phyloP scores from a whole-genome alignment of 2,113 vertebrate species.

The Panthera tigris region DNA sequence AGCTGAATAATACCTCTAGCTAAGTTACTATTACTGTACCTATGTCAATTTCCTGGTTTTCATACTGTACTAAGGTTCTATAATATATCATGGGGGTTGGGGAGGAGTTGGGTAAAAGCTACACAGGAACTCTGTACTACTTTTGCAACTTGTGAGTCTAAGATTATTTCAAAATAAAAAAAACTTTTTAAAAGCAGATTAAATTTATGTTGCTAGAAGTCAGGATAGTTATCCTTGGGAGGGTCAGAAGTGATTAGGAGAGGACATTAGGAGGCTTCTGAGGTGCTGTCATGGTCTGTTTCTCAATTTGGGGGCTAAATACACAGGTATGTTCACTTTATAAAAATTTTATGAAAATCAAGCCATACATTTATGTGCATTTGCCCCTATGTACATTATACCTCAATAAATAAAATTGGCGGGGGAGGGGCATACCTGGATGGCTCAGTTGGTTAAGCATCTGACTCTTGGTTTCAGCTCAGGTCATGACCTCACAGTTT shows the following conservation, averaged over 20 bases:
- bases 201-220: not conserved
- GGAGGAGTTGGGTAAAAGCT: not conserved
- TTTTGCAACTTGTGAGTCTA: not conserved
- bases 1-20: not conserved
- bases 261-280: not conserved
- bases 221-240: not conserved
- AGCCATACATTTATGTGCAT: not conserved
- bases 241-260: not conserved
- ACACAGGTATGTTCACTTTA: not conserved
- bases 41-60: not conserved
- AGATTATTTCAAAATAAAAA: constrained; percentile 22
- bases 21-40: not conserved
- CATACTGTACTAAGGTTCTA: not conserved
- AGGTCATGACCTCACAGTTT: too few species aligned
- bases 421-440: too few species aligned
- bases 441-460: too few species aligned
- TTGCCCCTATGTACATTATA: not conserved
- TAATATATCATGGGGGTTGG: not conserved
- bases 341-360: not conserved
- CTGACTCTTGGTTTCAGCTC: too few species aligned
- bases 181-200: not conserved
- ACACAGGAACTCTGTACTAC: not conserved
- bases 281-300: not conserved
- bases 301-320: not conserved
- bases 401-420: not conserved